These are phyloP conservation scores for Diaphora mendica DNA, from an alignment of 2,888 invertebrate species.

Conservation along the genomic window DNA sequence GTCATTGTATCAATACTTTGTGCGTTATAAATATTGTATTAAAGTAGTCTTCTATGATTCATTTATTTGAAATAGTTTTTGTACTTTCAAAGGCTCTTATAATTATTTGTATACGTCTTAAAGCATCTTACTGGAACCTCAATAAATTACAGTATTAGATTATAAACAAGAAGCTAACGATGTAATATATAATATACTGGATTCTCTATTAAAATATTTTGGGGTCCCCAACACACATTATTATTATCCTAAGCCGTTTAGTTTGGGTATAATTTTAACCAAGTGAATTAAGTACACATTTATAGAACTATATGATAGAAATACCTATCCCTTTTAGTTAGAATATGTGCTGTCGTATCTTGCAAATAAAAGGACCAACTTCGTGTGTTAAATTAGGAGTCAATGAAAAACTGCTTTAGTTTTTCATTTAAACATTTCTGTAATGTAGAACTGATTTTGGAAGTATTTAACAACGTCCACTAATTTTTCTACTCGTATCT, in stretches of 20 bases:
- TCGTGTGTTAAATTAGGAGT: not conserved
- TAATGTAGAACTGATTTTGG: not conserved
- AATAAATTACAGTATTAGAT: not conserved
- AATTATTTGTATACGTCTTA: not conserved
- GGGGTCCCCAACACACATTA: not conserved
- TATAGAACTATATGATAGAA: not conserved
- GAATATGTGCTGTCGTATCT: not conserved
- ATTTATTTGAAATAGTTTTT: not conserved
- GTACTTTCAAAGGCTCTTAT: not conserved
- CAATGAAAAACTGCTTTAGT: no score
- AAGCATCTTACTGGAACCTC: not conserved
- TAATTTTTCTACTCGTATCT: conserved; percentile 40
- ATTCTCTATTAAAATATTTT: not conserved
- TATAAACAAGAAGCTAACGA: not conserved
- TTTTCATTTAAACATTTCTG: not conserved
- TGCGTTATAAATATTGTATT: no score
- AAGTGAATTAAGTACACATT: not conserved
- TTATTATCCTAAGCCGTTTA: not conserved
- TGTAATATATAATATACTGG: not conserved
- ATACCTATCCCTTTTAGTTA: not conserved
- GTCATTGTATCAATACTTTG: no score
- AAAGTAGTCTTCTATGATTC: no score
- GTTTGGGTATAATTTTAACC: not conserved
- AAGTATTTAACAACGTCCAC: conserved; percentile 24
- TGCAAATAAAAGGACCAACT: not conserved